Evolutionary conservation across 2,888 invertebrate species (phyloP).

Genomic region (Branchipolynoe longqiensis): DNA sequence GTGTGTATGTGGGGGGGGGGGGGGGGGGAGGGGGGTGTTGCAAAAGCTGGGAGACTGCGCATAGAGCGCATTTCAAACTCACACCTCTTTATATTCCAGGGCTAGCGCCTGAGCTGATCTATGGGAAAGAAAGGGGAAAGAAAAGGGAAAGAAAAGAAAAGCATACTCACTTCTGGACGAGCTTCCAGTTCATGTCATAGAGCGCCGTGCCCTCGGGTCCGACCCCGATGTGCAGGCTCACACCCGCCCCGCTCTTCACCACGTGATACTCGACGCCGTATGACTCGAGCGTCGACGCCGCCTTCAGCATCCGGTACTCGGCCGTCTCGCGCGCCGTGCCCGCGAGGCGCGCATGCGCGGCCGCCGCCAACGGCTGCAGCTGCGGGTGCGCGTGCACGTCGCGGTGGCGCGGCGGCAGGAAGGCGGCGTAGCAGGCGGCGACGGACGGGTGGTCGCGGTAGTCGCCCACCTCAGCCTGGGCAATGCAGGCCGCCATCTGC

Average conservation of each 20-base stretch:
- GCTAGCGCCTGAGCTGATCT: too few relatives aligned
- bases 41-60: too few relatives aligned
- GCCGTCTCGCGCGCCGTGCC: slow-evolving; percentile 89
- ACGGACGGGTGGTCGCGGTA: slow-evolving; percentile 75
- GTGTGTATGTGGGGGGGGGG: too few relatives aligned
- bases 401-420: slow-evolving; percentile 39
- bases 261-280: slow-evolving; percentile 92
- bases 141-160: too few relatives aligned
- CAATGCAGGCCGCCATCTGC: slow-evolving; percentile 89
- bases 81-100: too few relatives aligned
- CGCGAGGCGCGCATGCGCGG: slow-evolving; percentile 81
- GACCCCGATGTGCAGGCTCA: slow-evolving; percentile 86
- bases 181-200: slow-evolving; percentile 69
- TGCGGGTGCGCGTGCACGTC: slow-evolving; percentile 58
- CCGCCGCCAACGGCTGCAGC: slow-evolving; percentile 68
- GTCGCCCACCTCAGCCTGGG: slow-evolving; percentile 89
- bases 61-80: too few relatives aligned
- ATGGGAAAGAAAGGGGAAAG: too few relatives aligned
- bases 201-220: slow-evolving; percentile 89
- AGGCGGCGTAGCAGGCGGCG: slow-evolving; percentile 26
- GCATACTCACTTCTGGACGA: slow-evolving; percentile 73
- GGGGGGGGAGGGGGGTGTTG: too few relatives aligned
- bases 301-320: slow-evolving; percentile 91
- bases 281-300: slow-evolving; percentile 89
- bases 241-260: slow-evolving; percentile 82